A percentile compares a stretch with the other conserved stretches of the same genome.
Evolutionary conservation across 2,797 vertebrate species (phyloP).

Genomic region (Kryptopterus vitreolus): DNA sequence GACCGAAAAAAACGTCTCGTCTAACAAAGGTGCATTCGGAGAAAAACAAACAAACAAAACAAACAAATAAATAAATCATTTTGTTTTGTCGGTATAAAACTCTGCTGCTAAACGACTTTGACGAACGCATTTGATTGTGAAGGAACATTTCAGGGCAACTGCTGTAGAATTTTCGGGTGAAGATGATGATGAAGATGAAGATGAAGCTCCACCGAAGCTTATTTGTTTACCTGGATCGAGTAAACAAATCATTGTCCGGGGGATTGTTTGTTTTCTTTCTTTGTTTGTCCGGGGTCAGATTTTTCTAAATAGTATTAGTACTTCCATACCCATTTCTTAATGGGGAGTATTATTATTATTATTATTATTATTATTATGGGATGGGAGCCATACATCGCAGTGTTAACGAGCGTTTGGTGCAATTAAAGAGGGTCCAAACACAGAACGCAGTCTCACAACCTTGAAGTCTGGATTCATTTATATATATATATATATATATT

Average conservation of each 20-base stretch:
- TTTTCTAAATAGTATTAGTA: constrained; percentile 3
- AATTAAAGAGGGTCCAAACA: constrained; percentile 15
- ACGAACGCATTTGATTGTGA: constrained; percentile 20
- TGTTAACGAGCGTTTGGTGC: constrained; percentile 15
- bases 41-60: too few relatives aligned
- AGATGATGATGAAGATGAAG: neutral
- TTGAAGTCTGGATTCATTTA: neutral
- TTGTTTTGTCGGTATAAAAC: constrained; percentile 38
- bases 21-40: constrained; percentile 35
- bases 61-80: too few relatives aligned
- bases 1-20: neutral
- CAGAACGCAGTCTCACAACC: constrained; percentile 10
- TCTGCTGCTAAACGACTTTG: constrained; percentile 41
- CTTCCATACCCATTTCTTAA: constrained; percentile 25
- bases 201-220: neutral
- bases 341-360: constrained; percentile 16
- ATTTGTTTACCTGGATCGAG: neutral
- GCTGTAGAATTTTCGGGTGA: constrained; percentile 16
- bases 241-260: constrained; percentile 17
- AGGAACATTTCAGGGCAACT: constrained; percentile 12
- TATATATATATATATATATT: neutral
- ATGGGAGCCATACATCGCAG: constrained; percentile 23
- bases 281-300: neutral
- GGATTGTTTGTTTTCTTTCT: neutral
- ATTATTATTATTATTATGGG: constrained; percentile 23